Base-by-base conservation (phyloP, 2,888 invertebrate species). In the Agrotis segetum region DNA sequence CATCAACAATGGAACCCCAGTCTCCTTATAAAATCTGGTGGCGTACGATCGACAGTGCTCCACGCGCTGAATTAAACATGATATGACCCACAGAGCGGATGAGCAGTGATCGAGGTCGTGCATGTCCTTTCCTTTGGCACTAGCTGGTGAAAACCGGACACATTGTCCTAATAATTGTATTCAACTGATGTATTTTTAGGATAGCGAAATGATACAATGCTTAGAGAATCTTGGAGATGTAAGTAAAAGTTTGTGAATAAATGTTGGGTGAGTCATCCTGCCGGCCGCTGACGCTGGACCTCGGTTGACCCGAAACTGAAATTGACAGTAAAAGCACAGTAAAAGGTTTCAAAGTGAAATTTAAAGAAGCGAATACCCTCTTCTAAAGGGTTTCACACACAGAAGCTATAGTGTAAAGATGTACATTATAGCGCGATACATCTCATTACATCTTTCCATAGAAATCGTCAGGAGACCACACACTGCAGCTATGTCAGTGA, bases 41-140 rank as follows among this genome's bases (percentile, higher is more conserved):
- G 76, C 61, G 71, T 79, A 56, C 81, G 60, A 60, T 68, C 69
- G 64, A 79, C 63, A 77, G 75, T 65, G 58, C 66, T 44, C 71
- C 71, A 52, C 56, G 65, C 55, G 29, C 55, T 88, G 89, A 87
- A 88, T 88, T 82, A 88, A 82, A 87, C 87, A 88, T 88, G 59
- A 64, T 70, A 75, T 80, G 85, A 80, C 84, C 88, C 76, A 83
- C 79, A 83, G 68, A 50, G 67, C 79, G 84, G 82, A 77, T 84
- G 75, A 82, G 67, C 73, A 73, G 61, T 19, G 61, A 79, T 71
- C 67, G 67, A 63, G 82, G 84, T 29, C 79, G 58, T 49, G 29
- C 56, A 64, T 44, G 69, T 75, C 74, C 76, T 75, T 78, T 77
- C 64, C 71, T 73, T 83, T 84, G 78, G 78, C 84, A 84, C 52